These are phyloP conservation scores for Ambastaia sidthimunki DNA, from an alignment of 2,797 vertebrate species.

Conservation along the genomic window DNA sequence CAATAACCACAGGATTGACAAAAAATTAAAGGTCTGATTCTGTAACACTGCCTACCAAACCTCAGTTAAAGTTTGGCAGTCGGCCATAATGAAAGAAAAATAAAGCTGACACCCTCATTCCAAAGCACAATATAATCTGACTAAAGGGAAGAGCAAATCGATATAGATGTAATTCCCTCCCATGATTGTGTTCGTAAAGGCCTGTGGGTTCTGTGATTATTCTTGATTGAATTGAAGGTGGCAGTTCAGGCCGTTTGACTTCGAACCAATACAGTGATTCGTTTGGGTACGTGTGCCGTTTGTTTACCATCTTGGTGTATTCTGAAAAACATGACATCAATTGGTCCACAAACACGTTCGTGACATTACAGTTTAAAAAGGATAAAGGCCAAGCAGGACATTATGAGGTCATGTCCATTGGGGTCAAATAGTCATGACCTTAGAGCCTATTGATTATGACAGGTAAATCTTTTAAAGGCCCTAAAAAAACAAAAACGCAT, in stretches of 20 bases:
- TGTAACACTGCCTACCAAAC: conserved; percentile 25
- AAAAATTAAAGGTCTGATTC: conserved; percentile 46
- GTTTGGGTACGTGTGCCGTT: conserved; percentile 29
- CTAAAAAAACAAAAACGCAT: neutral
- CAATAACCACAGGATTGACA: conserved; percentile 26
- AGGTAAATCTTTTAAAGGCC: conserved; percentile 2
- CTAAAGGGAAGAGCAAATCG: conserved; percentile 57
- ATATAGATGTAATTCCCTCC: conserved; percentile 63
- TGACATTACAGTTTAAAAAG: conserved; percentile 12
- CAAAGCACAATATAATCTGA: conserved; percentile 55
- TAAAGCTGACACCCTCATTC: conserved; percentile 58
- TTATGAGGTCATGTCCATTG: conserved; percentile 13
- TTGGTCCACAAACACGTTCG: conserved; percentile 10
- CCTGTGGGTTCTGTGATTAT: conserved; percentile 57
- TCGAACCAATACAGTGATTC: conserved; percentile 1
- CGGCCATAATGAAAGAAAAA: conserved; percentile 55
- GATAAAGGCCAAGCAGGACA: neutral
- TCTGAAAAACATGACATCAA: conserved; percentile 11
- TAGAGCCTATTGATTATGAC: neutral
- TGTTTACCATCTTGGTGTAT: conserved; percentile 27
- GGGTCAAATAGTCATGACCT: neutral
- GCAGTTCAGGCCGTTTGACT: conserved; percentile 40
- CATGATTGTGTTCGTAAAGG: conserved; percentile 60
- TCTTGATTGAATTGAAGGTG: conserved; percentile 52
- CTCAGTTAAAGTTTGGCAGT: conserved; percentile 51